These are phyloP conservation scores for Microtus oregoni DNA, from an alignment of 2,113 vertebrate species.

Conservation along the genomic window DNA sequence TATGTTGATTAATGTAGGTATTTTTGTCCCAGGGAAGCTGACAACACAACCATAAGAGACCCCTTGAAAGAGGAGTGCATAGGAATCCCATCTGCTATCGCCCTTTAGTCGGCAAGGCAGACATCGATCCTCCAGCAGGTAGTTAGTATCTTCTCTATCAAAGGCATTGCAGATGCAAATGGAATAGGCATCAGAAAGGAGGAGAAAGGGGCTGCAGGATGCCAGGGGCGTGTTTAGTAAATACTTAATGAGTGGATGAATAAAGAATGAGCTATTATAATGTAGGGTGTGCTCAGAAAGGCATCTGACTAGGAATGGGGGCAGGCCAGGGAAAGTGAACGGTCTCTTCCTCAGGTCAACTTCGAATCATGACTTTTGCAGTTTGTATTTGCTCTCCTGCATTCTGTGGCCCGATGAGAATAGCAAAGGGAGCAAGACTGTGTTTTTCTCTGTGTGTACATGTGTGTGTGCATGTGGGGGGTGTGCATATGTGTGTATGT, in stretches of 20 bases:
- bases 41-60: background rate
- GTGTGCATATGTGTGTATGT: background rate
- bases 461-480: fast-evolving
- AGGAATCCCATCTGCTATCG: background rate
- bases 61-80: background rate
- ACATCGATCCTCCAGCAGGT: background rate
- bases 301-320: background rate
- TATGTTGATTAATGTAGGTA: background rate
- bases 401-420: background rate
- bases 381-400: background rate
- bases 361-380: background rate
- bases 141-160: background rate
- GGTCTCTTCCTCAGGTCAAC: background rate
- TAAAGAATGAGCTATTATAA: background rate
- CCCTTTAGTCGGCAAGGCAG: background rate
- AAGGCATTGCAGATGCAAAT: background rate
- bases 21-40: background rate
- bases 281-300: background rate
- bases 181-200: background rate
- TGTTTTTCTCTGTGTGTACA: background rate
- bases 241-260: background rate
- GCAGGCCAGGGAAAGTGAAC: background rate
- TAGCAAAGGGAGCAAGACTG: background rate
- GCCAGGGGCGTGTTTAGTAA: background rate
- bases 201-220: background rate